phyloP scores from a whole-genome alignment of 2,888 invertebrate species.

The Caprella mutica region DNA sequence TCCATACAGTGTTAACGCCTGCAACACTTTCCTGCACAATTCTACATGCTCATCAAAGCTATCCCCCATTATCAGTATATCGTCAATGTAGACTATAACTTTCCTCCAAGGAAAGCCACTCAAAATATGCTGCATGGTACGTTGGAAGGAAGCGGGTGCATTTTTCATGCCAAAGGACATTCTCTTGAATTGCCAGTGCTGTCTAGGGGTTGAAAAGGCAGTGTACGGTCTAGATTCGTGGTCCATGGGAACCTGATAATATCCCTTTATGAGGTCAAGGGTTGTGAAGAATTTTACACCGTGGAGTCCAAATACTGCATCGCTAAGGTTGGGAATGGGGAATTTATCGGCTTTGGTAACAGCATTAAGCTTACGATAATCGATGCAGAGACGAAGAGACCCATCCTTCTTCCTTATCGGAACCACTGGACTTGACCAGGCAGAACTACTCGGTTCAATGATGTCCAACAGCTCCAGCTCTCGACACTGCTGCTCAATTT shows the following conservation, averaged over 20 bases:
- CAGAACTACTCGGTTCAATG: too few species aligned
- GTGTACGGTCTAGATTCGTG: not conserved
- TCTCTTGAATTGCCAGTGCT: not conserved
- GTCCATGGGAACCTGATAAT: not conserved
- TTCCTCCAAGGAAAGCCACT: not conserved
- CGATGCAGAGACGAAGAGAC: not conserved
- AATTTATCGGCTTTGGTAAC: conserved; percentile 3
- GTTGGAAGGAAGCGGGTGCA: not conserved
- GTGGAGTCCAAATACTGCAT: conserved; percentile 9
- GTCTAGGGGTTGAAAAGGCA: not conserved
- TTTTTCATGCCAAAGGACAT: not conserved
- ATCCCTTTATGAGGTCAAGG: not conserved
- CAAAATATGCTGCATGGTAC: not conserved
- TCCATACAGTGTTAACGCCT: not conserved
- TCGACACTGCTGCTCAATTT: too few species aligned
- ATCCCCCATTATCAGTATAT: not conserved
- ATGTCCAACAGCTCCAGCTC: too few species aligned
- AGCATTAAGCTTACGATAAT: not conserved
- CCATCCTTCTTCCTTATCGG: not conserved
- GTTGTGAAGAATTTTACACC: conserved; percentile 7
- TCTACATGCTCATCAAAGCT: not conserved
- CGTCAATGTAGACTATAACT: not conserved
- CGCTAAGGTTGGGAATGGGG: not conserved
- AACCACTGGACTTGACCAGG: too few species aligned
- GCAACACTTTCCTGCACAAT: not conserved